Percentiles rank a stretch among this genome's conserved stretches.
Evolutionary conservation across 2,888 invertebrate genomes (phyloP).

Genomic region (Hipparchia semele): DNA sequence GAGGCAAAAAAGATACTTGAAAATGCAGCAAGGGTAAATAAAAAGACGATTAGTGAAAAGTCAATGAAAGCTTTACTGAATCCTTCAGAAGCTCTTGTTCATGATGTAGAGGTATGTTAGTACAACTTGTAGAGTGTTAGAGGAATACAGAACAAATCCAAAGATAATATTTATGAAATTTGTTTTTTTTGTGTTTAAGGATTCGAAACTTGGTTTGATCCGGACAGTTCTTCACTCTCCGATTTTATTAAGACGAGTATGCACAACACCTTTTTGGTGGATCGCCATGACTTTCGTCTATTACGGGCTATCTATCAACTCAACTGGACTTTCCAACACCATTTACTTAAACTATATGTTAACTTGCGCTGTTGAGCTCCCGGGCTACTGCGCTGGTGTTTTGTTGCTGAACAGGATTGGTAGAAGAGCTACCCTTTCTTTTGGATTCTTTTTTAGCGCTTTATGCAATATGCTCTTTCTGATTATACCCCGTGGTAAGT

Average conservation of each 20-base stretch:
- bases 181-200: background rate
- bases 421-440: conserved; percentile 81
- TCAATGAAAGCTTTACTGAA: conserved; percentile 52
- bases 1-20: conserved; percentile 83
- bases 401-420: conserved; percentile 84
- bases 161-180: too few relatives aligned
- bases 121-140: background rate
- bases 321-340: conserved; percentile 85
- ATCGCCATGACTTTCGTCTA: conserved; percentile 85
- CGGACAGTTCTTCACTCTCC: conserved; percentile 72
- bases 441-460: conserved; percentile 63
- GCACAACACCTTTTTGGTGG: conserved; percentile 85
- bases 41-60: conserved; percentile 77
- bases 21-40: conserved; percentile 65
- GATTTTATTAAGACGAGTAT: conserved; percentile 73
- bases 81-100: background rate
- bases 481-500: conserved; percentile 45
- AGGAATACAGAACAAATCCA: background rate
- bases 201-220: conserved; percentile 40
- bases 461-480: conserved; percentile 40
- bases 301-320: conserved; percentile 86
- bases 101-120: background rate
- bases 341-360: conserved; percentile 85
- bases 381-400: conserved; percentile 85
- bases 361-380: conserved; percentile 85